Evolutionary conservation across 2,113 vertebrate genomes (phyloP).

Genomic region (Crotalus helleri): DNA sequence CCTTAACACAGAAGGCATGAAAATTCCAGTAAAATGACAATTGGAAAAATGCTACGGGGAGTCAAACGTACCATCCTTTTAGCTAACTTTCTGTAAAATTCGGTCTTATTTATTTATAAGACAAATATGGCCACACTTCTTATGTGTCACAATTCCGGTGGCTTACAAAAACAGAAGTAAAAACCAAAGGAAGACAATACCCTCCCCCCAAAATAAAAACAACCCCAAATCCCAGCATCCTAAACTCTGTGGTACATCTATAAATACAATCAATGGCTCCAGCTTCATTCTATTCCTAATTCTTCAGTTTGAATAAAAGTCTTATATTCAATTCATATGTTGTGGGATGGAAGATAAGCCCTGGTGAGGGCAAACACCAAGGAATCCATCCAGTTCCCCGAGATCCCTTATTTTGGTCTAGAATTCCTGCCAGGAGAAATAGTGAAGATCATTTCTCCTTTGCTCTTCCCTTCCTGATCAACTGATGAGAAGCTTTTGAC

Average conservation of each 20-base stretch:
- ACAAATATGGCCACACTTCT: not conserved
- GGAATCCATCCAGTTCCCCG: not conserved
- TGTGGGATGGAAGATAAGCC: not conserved
- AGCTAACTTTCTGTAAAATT: not conserved
- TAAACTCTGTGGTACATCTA: not conserved
- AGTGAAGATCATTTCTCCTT: not conserved
- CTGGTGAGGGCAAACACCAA: not conserved
- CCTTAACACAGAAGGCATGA: not conserved
- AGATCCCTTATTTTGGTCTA: not conserved
- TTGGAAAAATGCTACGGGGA: not conserved
- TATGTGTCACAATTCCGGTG: not conserved
- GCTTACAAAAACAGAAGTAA: not conserved
- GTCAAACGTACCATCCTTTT: not conserved
- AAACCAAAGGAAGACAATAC: not conserved
- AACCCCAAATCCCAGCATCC: not conserved
- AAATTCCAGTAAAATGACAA: not conserved
- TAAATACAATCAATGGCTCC: not conserved
- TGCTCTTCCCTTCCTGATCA: not conserved
- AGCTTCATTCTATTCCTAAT: not conserved
- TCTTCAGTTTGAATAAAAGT: not conserved
- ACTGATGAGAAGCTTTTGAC: constrained; percentile 1
- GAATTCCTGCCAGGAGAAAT: not conserved
- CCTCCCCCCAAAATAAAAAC: not conserved
- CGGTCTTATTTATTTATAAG: not conserved
- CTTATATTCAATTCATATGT: not conserved